Evolutionary conservation across 1,140 invertebrate species (phyloP).

Genomic region (Tetramorium simillimum): DNA sequence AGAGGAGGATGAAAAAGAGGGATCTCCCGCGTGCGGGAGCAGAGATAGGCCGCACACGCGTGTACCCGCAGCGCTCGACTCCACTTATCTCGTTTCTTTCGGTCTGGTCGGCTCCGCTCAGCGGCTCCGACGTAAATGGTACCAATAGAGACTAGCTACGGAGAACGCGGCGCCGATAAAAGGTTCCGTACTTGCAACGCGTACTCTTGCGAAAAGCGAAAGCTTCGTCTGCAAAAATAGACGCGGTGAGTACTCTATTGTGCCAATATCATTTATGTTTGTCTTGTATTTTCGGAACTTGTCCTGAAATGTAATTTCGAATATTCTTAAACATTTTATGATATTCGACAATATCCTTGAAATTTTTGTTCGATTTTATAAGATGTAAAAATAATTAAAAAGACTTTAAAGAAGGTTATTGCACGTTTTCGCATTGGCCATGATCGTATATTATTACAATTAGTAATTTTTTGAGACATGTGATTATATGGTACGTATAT

Average conservation of each 20-base stretch:
- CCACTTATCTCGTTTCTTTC: slow-evolving; percentile 67
- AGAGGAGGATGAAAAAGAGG: slow-evolving; percentile 27
- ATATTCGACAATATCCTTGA: not conserved
- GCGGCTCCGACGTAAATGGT: slow-evolving; percentile 65
- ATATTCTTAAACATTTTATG: not conserved
- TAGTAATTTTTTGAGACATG: not conserved
- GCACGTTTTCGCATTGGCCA: not conserved
- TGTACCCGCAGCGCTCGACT: slow-evolving; percentile 39
- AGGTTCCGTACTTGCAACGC: not conserved
- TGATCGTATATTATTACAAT: not conserved
- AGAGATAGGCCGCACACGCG: slow-evolving; percentile 60
- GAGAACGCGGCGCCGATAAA: slow-evolving; percentile 53
- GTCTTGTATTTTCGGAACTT: not conserved
- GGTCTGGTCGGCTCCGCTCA: slow-evolving; percentile 53
- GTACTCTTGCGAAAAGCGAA: slow-evolving; percentile 34
- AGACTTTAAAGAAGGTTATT: not conserved
- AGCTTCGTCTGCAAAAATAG: slow-evolving; percentile 2
- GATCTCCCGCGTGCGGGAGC: slow-evolving; percentile 62
- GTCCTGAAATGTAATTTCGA: not conserved
- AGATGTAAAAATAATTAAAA: not conserved
- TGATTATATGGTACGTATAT: not conserved
- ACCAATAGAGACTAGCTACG: slow-evolving; percentile 47
- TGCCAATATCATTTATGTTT: not conserved
- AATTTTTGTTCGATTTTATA: not conserved
- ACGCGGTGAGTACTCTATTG: slow-evolving; percentile 10